These are phyloP conservation scores for Drosophila emarginata DNA, from an alignment of 2,888 invertebrate species.

Conservation along the genomic window DNA sequence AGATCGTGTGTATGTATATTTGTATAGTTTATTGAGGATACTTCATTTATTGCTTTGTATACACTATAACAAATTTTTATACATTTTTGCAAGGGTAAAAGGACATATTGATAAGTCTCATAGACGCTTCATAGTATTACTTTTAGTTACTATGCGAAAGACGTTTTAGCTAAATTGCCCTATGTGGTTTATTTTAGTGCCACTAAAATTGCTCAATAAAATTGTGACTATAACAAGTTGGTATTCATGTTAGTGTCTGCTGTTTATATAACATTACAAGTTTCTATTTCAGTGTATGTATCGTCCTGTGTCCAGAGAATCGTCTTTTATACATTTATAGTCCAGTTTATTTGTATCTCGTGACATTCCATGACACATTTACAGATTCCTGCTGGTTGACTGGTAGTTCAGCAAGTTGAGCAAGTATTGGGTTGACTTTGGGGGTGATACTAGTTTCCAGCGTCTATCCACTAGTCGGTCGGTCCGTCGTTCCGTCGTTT, in stretches of 20 bases:
- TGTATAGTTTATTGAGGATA: too few relatives aligned
- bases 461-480: not conserved
- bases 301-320: not conserved
- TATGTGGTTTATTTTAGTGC: conserved; percentile 5
- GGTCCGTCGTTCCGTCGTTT: too few relatives aligned
- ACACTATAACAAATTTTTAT: not conserved
- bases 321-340: conserved; percentile 3
- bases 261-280: not conserved
- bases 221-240: not conserved
- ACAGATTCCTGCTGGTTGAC: conserved; percentile 6
- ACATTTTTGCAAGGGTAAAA: not conserved
- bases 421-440: conserved; percentile 9
- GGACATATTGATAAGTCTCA: not conserved
- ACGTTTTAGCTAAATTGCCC: not conserved
- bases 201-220: conserved; percentile 3
- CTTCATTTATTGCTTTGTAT: not conserved
- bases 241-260: too few relatives aligned
- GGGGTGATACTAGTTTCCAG: not conserved
- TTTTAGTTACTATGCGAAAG: conserved; percentile 1
- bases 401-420: not conserved
- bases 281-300: not conserved
- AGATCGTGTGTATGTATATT: too few relatives aligned
- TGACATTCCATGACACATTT: conserved; percentile 4
- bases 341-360: conserved; percentile 7
- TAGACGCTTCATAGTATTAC: not conserved